Base-by-base conservation (phyloP, 2,113 vertebrate genomes). In the Sander lucioperca region DNA sequence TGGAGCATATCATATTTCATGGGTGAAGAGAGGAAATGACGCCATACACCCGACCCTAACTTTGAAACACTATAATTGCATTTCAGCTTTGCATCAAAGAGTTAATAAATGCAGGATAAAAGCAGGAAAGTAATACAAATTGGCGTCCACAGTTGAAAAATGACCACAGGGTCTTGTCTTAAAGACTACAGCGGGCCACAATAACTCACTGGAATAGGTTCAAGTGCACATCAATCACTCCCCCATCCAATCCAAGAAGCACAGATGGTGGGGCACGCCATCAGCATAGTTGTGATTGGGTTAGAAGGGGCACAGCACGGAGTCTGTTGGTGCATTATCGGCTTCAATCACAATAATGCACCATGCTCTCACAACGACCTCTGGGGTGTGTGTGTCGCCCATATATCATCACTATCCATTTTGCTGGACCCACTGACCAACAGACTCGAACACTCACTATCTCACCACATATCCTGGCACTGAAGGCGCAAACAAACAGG, bases 321-420 rank as follows among this genome's bases (percentile, higher is more conserved):
- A 87, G 86, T 85, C 88, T 89, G 88, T 87, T 88, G 85, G 84
- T 91, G 85, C 87, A 89, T 93, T 92, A 92, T 91, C 86, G 53
- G 88, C 83, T 93, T 90, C 89, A 91, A 93, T 93, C 88, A 85
- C 80, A 76, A 79, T 92, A 92, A 93, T 93, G 90, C 90, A 89
- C 89, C 80, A 51, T 83, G 85, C 82, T 89, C 77, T 73, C 84
- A 72, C 86, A 61, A 61, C 79, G 91, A 93, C 91, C 92, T 92
- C 86, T 87, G 75, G 84, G 76, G 56, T 82, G 79, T 61, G 83
- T 74, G 57, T 79, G 74, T 36, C 14, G 36, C 56, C 62, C 59
- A 88, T 92, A 88, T 82, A 88, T 92, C 87, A 89, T 88, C 85
- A 68, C 77, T 51, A 70, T 86, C 74, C 86, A 39, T 77, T 77